Evolutionary conservation across 2,888 invertebrate genomes (phyloP), one percentile per base, ranked within the genome.

Genomic region (Cetonia aurata): DNA sequence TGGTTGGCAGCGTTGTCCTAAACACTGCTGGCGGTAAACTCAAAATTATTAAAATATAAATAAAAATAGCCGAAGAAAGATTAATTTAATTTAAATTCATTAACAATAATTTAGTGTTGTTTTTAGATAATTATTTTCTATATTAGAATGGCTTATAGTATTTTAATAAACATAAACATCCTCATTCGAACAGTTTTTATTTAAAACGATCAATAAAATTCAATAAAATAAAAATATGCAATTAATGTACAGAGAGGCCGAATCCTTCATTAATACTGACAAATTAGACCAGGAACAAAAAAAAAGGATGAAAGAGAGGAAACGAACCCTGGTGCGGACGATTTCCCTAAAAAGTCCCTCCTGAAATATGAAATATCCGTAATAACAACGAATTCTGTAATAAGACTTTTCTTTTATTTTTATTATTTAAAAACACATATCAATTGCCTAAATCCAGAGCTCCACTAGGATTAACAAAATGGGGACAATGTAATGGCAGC

Each of bases 391-490:
- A 3, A 15, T 60, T 44, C 12, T 25, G 37, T 17, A 41, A 10
- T 37, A 37, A 37, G 37, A 37, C 37, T 6, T 37, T 37, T 8
- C 37, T 37, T 37, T 44, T 15, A 41, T 41, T 42, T 13, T 41
- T 12, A 60, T 69, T 69, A 62, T 53, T 42, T 62, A 62, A 69
- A 69, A 41, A 69, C 60, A 62, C 41, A 68, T 56, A 56, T 53
- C 10, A 9, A 50, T 65, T 69, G 60, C 42, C 52, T 52, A 69
- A 37, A 69, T 60, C 44, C 62, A 55, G n/a, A 37, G 37, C 37
- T 6, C 48, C 52, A 44, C 53, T 53, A 62, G 69, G 53, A 60
- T 62, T 69, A 59, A 69, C 69, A 69, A 69, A n/a, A 67, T 69
- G 6, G 50, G 62, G 69, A 69, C 69, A 69, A 52, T 37, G 37